Evolutionary conservation across 2,797 vertebrate species (phyloP), one percentile per base, ranked within the genome.

Genomic region (Toxotes lorentzi): DNA sequence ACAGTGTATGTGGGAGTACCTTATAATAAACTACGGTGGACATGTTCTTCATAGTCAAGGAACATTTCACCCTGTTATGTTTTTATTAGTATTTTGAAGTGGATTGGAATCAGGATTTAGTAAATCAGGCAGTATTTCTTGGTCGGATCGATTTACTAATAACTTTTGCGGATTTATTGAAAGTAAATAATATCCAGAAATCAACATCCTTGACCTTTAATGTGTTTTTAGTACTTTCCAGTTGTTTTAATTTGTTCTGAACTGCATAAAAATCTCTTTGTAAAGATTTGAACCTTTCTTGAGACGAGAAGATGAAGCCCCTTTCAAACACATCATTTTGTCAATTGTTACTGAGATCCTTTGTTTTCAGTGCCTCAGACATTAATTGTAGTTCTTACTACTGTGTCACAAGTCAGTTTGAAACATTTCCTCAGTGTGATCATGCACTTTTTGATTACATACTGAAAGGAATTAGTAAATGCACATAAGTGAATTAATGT

Each of bases 401-500:
- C 78, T 81, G 79, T 40, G 64, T 70, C 84, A 88, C 67, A 80
- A 86, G 81, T 79, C 78, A 76, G 77, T 91, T 88, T 88, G 35
- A 89, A 86, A 90, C 73, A 83, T 89, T 78, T 86, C 82, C 60
- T 82, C 71, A 70, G 58, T 81, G 64, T 84, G 85, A 92, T 91
- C 85, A 74, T 84, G 87, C 59, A 85, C 89, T 82, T 86, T 60
- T 84, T 89, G 79, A 85, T 82, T 77, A 73, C 70, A 86, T 81
- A 77, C 73, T 58, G 51, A 81, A 84, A 80, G 73, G 90, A 93
- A 91, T 91, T 83, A 91, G 87, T 76, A 84, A 87, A 90, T 87
- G 82, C 80, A 91, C 91, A 92, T 89, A 92, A 91, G 83, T 90
- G 89, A 94, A 92, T 92, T 89, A 85, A 91, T 93, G 89, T 93